Base-by-base conservation (phyloP, 2,113 vertebrate genomes). In the Lethenteron reissneri region DNA sequence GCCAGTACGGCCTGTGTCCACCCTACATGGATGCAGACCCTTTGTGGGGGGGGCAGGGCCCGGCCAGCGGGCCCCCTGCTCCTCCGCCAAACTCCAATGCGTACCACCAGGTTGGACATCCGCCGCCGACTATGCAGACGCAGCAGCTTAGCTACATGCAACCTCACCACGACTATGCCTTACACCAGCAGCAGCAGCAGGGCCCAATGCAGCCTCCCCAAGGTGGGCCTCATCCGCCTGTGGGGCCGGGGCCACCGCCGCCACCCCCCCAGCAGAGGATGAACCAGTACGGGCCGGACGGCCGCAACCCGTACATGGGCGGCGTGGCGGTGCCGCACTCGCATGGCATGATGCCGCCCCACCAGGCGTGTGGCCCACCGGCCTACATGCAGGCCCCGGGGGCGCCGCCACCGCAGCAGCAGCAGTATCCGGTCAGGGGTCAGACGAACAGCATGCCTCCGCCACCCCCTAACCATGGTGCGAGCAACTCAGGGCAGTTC, bases 101-200 rank as follows among this genome's bases (percentile, higher is more conserved):
- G 41, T 41, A 41, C 41, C 41, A 41, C 41, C 41, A 41, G 41
- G 41, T 11, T n/a, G n/a, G 25, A 11, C 64, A 68, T 9, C 64
- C n/a, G 64, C 64, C n/a, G 1, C 64, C n/a, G 25, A n/a, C n/a
- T n/a, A n/a, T 17, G 64, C 64, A 68, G 25, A n/a, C n/a, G 64
- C 64, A 68, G 64, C 64, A 68, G 64, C 25, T 68, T n/a, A 25
- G n/a, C n/a, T 68, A 68, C 64, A 68, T 68, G 64, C 64, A 68
- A 68, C n/a, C 64, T 17, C 64, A 25, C 64, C 64, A 68, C 64
- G 25, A 68, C 64, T 68, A 68, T 68, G 64, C 64, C 64, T 8
- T 68, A 68, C n/a, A n/a, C n/a, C 64, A 68, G 25, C n/a, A 25
- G 25, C 64, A 68, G 64, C 64, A 68, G 25, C 64, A n/a, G n/a